These are phyloP conservation scores for Varecia variegata DNA, from an alignment of 2,797 vertebrate genomes.

Conservation along the genomic window DNA sequence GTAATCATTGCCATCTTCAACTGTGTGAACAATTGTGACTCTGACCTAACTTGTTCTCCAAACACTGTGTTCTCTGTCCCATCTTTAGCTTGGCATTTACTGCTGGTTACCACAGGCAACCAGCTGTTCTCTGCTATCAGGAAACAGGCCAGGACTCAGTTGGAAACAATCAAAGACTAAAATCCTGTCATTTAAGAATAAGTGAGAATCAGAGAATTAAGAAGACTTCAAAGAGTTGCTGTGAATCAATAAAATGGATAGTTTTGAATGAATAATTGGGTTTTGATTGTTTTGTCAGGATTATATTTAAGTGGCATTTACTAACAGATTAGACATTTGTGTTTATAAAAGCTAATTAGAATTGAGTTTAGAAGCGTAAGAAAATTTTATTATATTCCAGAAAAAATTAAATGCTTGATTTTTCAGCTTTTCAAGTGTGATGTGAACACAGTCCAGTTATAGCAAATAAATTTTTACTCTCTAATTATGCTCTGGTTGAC, in stretches of 20 bases:
- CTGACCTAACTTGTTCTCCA: neutral
- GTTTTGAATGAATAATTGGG: neutral
- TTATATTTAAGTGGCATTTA: neutral
- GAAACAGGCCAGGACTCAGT: conserved; percentile 25
- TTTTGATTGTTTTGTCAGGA: neutral
- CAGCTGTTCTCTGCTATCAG: conserved; percentile 14
- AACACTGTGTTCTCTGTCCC: neutral
- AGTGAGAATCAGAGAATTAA: conserved; percentile 43
- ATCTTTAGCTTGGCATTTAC: conserved; percentile 40
- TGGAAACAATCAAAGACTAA: conserved; percentile 54
- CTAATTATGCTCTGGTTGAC: neutral
- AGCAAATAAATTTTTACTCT: neutral
- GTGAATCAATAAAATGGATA: neutral
- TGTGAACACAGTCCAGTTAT: neutral
- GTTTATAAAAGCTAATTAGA: neutral
- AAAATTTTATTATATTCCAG: neutral
- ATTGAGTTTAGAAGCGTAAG: neutral
- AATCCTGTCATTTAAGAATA: conserved; percentile 33
- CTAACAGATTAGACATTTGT: neutral
- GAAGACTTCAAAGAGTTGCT: conserved; percentile 24
- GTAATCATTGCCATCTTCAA: neutral
- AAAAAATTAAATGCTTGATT: neutral
- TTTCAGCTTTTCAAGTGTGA: neutral
- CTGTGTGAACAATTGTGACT: neutral
- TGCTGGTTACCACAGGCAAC: neutral